These are phyloP conservation scores for Aspiorhynchus laticeps DNA, from an alignment of 2,113 vertebrate genomes.

Conservation along the genomic window DNA sequence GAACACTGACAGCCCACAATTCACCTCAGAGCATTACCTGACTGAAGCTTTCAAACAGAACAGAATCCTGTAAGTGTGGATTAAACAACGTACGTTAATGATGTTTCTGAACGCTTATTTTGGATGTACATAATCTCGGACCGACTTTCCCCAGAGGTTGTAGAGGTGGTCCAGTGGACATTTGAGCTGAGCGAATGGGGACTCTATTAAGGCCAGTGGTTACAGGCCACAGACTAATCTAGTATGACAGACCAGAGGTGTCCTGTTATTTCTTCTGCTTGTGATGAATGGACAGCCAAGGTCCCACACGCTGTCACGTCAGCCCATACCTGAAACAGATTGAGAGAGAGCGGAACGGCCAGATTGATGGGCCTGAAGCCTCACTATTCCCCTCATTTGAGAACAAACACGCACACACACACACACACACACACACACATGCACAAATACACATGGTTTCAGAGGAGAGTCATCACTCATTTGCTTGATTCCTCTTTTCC, in stretches of 20 bases:
- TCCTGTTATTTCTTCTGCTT: constrained; percentile 76
- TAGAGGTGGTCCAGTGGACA: constrained; percentile 71
- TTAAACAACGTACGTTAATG: not conserved
- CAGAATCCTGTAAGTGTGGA: not conserved
- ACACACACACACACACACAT: not conserved
- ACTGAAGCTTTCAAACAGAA: constrained; percentile 3
- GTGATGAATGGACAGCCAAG: constrained; percentile 76
- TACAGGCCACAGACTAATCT: constrained; percentile 79
- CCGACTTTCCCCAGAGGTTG: constrained; percentile 62
- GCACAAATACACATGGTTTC: constrained; percentile 8
- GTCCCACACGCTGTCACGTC: constrained; percentile 76
- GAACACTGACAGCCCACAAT: constrained; percentile 40
- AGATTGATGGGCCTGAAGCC: constrained; percentile 70
- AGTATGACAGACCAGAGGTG: constrained; percentile 81
- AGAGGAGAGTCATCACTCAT: constrained; percentile 3
- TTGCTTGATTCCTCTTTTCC: constrained; percentile 13
- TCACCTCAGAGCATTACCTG: constrained; percentile 36
- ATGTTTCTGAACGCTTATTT: not conserved
- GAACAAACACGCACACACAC: constrained; percentile 40
- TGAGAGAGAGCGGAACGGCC: constrained; percentile 70
- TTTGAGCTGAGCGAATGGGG: constrained; percentile 69
- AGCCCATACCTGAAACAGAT: constrained; percentile 77
- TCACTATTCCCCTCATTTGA: constrained; percentile 65
- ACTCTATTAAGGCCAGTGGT: constrained; percentile 79
- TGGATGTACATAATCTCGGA: constrained; percentile 38